Conservation (phyloP, 2,797 vertebrate species). For the Gymnocypris eckloni region DNA sequence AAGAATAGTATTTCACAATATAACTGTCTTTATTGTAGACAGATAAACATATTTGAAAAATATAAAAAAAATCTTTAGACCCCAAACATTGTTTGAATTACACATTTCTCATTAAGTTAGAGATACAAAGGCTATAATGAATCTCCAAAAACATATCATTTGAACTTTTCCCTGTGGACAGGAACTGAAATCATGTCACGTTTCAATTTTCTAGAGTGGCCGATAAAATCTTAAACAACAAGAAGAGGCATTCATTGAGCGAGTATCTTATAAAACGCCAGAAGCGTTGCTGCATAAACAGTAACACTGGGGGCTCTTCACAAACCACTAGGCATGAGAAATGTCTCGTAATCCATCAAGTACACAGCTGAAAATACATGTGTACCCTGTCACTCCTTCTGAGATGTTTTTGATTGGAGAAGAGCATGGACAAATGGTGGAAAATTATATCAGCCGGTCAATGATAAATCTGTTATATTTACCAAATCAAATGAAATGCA, state of each 20-base stretch:
- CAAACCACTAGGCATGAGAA: neutral
- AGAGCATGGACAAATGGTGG: neutral
- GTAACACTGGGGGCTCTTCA: constrained; percentile 33
- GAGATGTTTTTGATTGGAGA: constrained; percentile 5
- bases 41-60: neutral
- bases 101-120: neutral
- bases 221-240: neutral
- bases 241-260: neutral
- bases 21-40: neutral
- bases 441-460: neutral
- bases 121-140: constrained; percentile 2
- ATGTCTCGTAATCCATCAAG: constrained; percentile 17
- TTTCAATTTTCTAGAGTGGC: neutral
- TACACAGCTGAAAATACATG: neutral
- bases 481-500: neutral
- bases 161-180: neutral
- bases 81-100: neutral
- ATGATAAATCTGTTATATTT: neutral
- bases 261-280: neutral
- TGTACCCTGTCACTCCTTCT: neutral
- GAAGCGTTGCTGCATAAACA: neutral
- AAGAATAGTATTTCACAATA: neutral
- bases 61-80: neutral
- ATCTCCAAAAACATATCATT: neutral
- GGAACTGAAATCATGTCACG: neutral